phyloP scores from a whole-genome alignment of 1,140 invertebrate species.

The Metaphire vulgaris region DNA sequence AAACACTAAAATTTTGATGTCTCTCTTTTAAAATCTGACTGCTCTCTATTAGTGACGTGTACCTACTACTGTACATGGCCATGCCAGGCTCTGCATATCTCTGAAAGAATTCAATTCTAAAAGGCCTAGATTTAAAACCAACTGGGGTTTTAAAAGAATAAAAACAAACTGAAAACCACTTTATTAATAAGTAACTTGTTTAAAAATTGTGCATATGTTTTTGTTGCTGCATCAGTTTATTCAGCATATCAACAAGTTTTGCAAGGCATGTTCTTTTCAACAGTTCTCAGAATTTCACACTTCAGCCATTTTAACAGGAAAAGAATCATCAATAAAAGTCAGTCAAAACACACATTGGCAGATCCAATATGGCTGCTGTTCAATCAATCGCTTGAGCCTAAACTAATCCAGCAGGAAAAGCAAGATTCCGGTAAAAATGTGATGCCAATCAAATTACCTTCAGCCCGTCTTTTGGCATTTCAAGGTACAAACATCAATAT shows the following conservation, averaged over 20 bases:
- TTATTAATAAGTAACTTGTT: background rate
- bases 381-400: background rate
- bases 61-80: too few species aligned
- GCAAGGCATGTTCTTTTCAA: background rate
- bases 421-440: background rate
- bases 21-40: too few species aligned
- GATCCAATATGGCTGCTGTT: background rate
- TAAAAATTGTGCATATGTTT: background rate
- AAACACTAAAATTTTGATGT: too few species aligned
- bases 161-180: background rate
- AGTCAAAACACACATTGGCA: background rate
- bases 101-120: too few species aligned
- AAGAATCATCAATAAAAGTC: slow-evolving; percentile 1
- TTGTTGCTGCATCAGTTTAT: background rate
- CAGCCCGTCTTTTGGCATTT: too few species aligned
- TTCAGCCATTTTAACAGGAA: background rate
- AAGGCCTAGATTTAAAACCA: background rate
- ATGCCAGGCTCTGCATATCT: too few species aligned
- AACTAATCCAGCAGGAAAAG: background rate
- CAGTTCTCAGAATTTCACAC: background rate
- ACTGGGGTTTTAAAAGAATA: background rate
- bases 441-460: background rate
- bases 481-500: too few species aligned
- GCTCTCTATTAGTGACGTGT: too few species aligned
- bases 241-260: background rate